These are phyloP conservation scores for Phoronis australis DNA, from an alignment of 2,888 invertebrate genomes.

Conservation along the genomic window DNA sequence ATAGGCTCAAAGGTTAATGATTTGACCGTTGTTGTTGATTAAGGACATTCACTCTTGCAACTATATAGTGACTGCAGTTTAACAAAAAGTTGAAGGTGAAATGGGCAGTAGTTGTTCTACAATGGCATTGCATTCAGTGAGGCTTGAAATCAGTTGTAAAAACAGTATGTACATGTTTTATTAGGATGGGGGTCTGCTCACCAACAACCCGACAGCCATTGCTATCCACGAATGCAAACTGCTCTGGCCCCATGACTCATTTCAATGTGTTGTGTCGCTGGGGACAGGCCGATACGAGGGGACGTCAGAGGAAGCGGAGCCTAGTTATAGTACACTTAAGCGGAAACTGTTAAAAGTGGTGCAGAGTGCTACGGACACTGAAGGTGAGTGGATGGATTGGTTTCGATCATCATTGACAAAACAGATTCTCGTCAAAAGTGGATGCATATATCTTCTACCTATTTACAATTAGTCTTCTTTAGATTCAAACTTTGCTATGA, in stretches of 20 bases:
- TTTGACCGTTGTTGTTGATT: too few relatives aligned
- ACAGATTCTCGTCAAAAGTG: too few relatives aligned
- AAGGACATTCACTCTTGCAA: too few relatives aligned
- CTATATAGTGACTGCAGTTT: too few relatives aligned
- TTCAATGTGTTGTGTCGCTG: conserved; percentile 76
- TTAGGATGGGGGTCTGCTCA: conserved; percentile 75
- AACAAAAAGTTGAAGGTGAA: too few relatives aligned
- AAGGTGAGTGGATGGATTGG: conserved; percentile 45
- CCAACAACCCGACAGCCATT: conserved; percentile 83
- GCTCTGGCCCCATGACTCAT: conserved; percentile 70
- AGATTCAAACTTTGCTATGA: neutral
- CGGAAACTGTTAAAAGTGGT: conserved; percentile 67
- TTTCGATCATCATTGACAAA: too few relatives aligned
- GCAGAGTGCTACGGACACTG: conserved; percentile 49
- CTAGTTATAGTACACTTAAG: conserved; percentile 60
- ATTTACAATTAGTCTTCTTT: neutral
- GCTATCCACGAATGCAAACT: conserved; percentile 81
- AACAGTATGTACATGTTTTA: conserved; percentile 21
- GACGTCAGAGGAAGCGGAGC: conserved; percentile 24
- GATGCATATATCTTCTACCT: too few relatives aligned
- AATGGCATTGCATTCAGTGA: too few relatives aligned
- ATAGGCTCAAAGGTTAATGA: too few relatives aligned
- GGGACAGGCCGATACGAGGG: conserved; percentile 64
- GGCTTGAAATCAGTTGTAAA: too few relatives aligned
- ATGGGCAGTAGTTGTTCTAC: too few relatives aligned